Evolutionary conservation across 2,113 vertebrate species (phyloP), one percentile per base, ranked within the genome.

Genomic region (Platycercus adscitus): DNA sequence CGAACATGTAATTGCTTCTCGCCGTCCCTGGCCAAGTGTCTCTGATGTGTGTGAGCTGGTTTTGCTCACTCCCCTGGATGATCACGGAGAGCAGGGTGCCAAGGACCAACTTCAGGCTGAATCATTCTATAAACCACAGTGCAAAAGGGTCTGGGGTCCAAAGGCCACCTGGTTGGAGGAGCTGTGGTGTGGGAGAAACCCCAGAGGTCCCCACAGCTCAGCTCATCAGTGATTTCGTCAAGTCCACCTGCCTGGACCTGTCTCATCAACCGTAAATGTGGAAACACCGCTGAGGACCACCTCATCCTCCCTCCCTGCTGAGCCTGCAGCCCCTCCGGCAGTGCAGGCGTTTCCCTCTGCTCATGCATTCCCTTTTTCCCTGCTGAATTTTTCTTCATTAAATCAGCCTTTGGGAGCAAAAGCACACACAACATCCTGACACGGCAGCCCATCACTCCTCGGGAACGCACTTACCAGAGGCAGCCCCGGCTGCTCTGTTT

Each of bases 281-380:
- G 75, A 25, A 72, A n/a, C 24, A 1, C 29, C 23, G 33, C 44
- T 8, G 61, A 33, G 72, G 29, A 31, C 3, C 47, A 1, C 53
- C 71, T 21, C 3, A 0, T 12, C 56, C 47, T 28, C 19, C 17
- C 15, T 41, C 17, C 73, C 79, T 0, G 7, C 64, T 1, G 2
- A 0, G 10, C 66, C 33, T 11, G 1, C 66, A 50, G 69, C 65
- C 58, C 31, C 73, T 66, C 35, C 50, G 23, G 75, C n/a, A 33
- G 25, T 24, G 4, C 25, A 25, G 13, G 14, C 12, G 3, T 68
- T 88, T 66, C 85, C 68, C 77, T 81, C 41, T 6, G 17, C 7
- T 12, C 21, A 7, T 18, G 28, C 39, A 10, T 77, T 87, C 76
- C 52, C 39, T 24, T 64, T 28, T 28, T 21, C 77, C 43, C 6